Conservation (phyloP, 2,113 vertebrate genomes). For the Gambusia affinis region DNA sequence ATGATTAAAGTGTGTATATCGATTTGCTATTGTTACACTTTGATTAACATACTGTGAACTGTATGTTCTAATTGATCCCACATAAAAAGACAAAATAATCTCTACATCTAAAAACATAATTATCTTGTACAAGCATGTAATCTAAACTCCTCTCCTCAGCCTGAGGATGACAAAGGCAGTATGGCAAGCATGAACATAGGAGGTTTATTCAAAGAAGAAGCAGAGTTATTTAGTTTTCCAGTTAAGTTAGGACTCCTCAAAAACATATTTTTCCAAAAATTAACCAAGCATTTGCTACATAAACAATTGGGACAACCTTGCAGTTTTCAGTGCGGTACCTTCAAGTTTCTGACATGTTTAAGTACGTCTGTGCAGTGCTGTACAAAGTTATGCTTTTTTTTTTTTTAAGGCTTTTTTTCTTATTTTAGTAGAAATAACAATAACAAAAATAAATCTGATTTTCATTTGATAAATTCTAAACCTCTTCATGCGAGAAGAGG, state of each 20-base stretch:
- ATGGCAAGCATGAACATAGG: neutral
- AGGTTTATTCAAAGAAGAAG: neutral
- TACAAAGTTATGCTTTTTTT: neutral
- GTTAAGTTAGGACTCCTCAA: no score
- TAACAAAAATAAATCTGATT: neutral
- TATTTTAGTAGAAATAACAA: neutral
- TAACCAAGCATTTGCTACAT: neutral
- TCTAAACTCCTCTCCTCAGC: neutral
- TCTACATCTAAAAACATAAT: neutral
- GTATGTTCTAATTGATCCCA: neutral
- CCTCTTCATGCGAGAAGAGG: neutral
- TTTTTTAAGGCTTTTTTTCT: neutral
- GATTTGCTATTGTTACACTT: neutral
- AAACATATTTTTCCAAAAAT: neutral
- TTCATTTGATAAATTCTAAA: neutral
- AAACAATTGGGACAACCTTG: neutral
- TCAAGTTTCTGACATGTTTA: neutral
- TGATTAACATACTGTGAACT: neutral
- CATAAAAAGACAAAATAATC: neutral
- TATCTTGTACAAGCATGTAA: neutral
- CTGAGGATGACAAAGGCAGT: neutral
- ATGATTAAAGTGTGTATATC: neutral
- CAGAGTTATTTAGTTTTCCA: neutral
- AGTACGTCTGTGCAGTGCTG: neutral
- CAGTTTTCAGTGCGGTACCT: neutral